phyloP scores from a whole-genome alignment of 2,113 vertebrate species.

The Peromyscus californicus region DNA sequence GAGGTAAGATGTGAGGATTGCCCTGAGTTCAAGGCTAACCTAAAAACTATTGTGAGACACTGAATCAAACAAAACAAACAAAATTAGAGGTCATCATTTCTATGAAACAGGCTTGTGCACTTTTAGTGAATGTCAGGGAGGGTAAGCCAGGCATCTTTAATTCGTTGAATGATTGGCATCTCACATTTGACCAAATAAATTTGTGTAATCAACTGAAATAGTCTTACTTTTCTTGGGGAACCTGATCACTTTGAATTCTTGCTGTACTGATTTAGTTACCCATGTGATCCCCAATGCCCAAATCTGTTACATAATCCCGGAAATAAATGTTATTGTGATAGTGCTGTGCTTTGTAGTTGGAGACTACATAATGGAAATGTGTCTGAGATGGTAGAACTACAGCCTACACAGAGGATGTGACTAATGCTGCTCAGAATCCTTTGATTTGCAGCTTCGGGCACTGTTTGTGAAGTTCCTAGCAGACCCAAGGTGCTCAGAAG shows the following conservation, averaged over 20 bases:
- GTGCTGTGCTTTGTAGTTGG: background rate
- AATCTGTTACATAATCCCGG: background rate
- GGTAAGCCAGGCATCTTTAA: background rate
- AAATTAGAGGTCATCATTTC: background rate
- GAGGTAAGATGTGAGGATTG: background rate
- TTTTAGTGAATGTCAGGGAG: background rate
- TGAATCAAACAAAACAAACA: background rate
- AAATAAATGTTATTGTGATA: background rate
- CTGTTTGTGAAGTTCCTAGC: background rate
- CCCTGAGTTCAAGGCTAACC: background rate
- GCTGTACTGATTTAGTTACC: background rate
- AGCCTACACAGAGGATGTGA: background rate
- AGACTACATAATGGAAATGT: background rate
- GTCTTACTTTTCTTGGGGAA: conserved; percentile 12
- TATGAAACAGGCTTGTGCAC: background rate
- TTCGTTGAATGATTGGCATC: background rate
- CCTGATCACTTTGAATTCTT: background rate
- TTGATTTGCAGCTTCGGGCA: conserved; percentile 36
- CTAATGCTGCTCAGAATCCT: background rate
- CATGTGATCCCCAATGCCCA: background rate
- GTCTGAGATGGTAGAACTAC: background rate
- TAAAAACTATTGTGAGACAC: background rate
- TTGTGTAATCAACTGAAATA: background rate
- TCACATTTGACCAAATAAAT: background rate
- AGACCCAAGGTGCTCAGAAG: background rate